phyloP scores from a whole-genome alignment of 2,888 invertebrate species.

The Ceraclea dissimilis region DNA sequence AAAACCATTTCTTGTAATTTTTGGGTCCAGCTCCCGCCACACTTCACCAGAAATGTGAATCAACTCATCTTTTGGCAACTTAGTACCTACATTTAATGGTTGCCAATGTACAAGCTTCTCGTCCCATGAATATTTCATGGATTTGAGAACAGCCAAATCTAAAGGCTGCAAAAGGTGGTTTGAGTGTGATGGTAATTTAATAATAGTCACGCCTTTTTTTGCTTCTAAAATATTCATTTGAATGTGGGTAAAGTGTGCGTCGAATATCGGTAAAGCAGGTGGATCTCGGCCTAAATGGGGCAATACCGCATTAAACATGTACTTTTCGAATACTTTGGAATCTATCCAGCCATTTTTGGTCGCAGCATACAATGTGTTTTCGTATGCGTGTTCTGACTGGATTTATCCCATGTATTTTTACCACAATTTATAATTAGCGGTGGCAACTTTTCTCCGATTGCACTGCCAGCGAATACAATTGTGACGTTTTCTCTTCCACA shows the following conservation, averaged over 20 bases:
- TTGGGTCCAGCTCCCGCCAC: neutral
- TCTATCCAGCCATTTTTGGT: neutral
- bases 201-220: neutral
- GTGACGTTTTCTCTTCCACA: constrained; percentile 4
- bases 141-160: constrained; percentile 6
- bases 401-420: neutral
- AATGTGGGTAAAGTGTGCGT: neutral
- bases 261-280: neutral
- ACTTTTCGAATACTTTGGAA: neutral
- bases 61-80: constrained; percentile 5
- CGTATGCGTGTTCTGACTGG: neutral
- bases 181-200: neutral
- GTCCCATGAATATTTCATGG: neutral
- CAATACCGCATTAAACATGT: neutral
- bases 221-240: neutral
- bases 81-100: neutral
- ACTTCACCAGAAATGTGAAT: neutral
- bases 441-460: neutral
- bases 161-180: constrained; percentile 1
- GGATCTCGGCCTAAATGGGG: neutral
- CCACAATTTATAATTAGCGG: neutral
- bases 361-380: neutral
- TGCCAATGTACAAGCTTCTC: constrained; percentile 2
- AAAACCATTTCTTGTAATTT: neutral
- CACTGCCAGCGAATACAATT: neutral